Conservation (phyloP, 64 coral and sea anemone species). For the Orbicella faveolata region DNA sequence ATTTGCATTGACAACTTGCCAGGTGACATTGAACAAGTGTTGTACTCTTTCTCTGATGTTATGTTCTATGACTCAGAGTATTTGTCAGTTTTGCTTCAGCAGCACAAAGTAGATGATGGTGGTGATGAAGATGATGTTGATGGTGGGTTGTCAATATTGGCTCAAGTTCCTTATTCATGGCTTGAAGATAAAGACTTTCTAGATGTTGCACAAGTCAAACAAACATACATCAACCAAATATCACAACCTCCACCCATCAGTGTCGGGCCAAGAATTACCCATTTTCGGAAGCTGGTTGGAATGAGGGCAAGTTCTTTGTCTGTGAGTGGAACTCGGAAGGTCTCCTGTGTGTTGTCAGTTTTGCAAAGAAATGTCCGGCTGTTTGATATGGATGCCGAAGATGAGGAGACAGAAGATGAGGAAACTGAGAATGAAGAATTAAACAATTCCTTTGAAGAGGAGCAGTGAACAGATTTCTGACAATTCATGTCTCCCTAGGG, state of each 20-base stretch:
- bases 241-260: slow-evolving; percentile 20
- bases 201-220: slow-evolving; percentile 5
- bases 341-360: slow-evolving; percentile 70
- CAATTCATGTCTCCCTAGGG: too few relatives aligned
- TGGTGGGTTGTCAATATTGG: slow-evolving; percentile 38
- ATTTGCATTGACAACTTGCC: slow-evolving; percentile 36
- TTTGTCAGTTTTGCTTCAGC: slow-evolving; percentile 67
- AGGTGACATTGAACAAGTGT: slow-evolving; percentile 15
- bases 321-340: slow-evolving; percentile 89
- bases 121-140: slow-evolving; percentile 11
- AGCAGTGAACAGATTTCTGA: background rate
- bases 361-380: slow-evolving; percentile 57
- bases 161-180: slow-evolving; percentile 63
- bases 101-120: background rate
- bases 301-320: slow-evolving; percentile 67
- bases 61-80: slow-evolving; percentile 79
- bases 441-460: slow-evolving; percentile 12
- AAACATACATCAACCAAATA: background rate
- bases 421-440: slow-evolving; percentile 44
- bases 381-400: slow-evolving; percentile 96
- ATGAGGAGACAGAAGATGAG: slow-evolving; percentile 82
- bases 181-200: slow-evolving; percentile 33
- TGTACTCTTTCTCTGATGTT: slow-evolving; percentile 40
- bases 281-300: slow-evolving; percentile 63
- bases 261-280: slow-evolving; percentile 65